phyloP scores from a whole-genome alignment of 2,888 invertebrate species.

The Hecatera dysodea region DNA sequence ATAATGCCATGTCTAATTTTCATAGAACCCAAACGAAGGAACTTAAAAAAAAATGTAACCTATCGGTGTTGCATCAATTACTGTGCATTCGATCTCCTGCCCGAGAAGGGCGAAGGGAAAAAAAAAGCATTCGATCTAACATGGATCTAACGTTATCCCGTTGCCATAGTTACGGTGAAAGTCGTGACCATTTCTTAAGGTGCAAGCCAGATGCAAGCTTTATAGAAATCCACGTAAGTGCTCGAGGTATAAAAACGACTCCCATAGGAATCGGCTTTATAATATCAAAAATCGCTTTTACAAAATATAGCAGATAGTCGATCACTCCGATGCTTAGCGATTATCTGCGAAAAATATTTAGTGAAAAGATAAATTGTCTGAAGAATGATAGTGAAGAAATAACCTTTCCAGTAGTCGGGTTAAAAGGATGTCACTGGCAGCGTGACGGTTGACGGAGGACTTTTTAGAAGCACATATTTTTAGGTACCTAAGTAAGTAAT shows the following conservation, averaged over 20 bases:
- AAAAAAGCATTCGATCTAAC: no score
- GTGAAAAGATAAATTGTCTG: background rate
- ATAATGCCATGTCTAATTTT: no score
- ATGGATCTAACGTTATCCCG: background rate
- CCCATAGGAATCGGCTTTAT: background rate
- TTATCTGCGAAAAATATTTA: background rate
- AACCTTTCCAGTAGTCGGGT: background rate
- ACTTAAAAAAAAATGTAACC: no score
- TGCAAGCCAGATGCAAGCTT: background rate
- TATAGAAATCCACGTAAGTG: background rate
- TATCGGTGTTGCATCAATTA: no score
- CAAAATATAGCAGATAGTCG: background rate
- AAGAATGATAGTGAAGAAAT: background rate
- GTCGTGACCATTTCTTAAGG: background rate
- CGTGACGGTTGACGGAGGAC: background rate
- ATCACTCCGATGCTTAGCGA: background rate
- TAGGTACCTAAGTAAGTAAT: no score
- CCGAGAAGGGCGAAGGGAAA: no score
- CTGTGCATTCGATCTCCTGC: no score
- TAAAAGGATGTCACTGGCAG: background rate
- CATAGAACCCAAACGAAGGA: no score
- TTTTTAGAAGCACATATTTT: no score
- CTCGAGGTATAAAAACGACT: background rate
- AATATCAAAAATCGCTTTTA: no score
- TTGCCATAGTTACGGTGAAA: background rate